Conservation (phyloP, 2,113 vertebrate genomes). For the Psittacara wagleri region DNA sequence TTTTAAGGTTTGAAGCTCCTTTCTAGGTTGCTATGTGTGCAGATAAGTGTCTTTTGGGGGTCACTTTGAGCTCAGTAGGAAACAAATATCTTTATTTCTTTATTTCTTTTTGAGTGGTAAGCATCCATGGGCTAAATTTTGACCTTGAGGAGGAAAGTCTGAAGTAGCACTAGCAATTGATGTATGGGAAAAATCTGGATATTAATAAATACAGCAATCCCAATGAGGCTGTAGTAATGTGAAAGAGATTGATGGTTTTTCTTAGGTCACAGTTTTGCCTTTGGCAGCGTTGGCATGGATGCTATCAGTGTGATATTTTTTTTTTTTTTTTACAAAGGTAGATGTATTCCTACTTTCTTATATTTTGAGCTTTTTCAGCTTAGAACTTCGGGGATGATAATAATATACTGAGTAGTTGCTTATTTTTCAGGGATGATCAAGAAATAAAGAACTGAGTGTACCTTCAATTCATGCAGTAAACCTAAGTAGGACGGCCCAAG, state of each 20-base stretch:
- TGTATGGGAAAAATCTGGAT: neutral
- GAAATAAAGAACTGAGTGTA: neutral
- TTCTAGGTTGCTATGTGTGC: neutral
- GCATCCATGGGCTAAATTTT: neutral
- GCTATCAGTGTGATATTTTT: neutral
- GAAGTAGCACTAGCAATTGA: neutral
- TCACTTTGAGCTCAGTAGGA: neutral
- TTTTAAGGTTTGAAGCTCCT: neutral
- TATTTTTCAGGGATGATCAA: neutral
- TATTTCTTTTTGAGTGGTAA: neutral
- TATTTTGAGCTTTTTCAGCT: neutral
- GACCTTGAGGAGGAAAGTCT: neutral
- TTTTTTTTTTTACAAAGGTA: constrained; percentile 21
- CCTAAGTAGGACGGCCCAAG: neutral
- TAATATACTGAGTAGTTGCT: neutral
- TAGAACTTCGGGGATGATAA: neutral
- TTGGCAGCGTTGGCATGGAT: neutral
- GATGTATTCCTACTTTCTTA: neutral
- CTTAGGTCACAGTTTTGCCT: constrained; percentile 8
- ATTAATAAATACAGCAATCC: constrained; percentile 12
- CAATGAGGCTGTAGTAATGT: neutral
- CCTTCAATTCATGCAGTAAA: neutral
- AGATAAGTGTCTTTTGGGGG: neutral
- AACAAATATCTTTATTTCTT: neutral
- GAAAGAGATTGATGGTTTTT: constrained; percentile 2